These are phyloP conservation scores for Axinella damicornis DNA, from an alignment of 37 sponge, comb jelly and placozoan genomes.

Conservation along the genomic window DNA sequence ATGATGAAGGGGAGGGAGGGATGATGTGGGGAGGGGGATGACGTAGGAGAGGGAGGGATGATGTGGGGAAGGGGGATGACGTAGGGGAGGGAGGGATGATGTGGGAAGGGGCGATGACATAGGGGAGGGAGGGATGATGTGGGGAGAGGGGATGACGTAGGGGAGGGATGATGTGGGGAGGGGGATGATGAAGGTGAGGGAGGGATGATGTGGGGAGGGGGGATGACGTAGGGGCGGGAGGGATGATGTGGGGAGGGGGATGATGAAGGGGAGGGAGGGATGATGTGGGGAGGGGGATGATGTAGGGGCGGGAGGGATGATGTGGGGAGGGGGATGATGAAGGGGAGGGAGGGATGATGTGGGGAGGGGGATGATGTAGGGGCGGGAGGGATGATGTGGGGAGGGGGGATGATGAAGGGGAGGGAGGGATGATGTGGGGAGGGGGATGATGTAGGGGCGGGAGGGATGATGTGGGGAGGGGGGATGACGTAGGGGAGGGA, in stretches of 20 bases:
- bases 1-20: neutral
- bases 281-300: too few species aligned
- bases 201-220: too few species aligned
- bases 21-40: neutral
- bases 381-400: neutral
- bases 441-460: slow-evolving; percentile 11
- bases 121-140: neutral
- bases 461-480: too few species aligned
- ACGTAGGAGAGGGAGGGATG: neutral
- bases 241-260: too few species aligned
- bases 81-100: too few species aligned
- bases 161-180: too few species aligned
- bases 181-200: neutral
- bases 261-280: slow-evolving; percentile 21
- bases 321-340: slow-evolving; percentile 2
- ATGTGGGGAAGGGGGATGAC: too few species aligned
- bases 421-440: slow-evolving; percentile 1
- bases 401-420: neutral
- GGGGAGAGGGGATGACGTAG: too few species aligned
- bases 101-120: too few species aligned
- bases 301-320: neutral
- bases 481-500: too few species aligned
- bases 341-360: neutral
- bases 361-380: neutral
- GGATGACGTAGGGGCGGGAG: neutral